These are phyloP conservation scores for Poeciliopsis presidionis DNA, from an alignment of 2,797 vertebrate genomes.

Conservation along the genomic window DNA sequence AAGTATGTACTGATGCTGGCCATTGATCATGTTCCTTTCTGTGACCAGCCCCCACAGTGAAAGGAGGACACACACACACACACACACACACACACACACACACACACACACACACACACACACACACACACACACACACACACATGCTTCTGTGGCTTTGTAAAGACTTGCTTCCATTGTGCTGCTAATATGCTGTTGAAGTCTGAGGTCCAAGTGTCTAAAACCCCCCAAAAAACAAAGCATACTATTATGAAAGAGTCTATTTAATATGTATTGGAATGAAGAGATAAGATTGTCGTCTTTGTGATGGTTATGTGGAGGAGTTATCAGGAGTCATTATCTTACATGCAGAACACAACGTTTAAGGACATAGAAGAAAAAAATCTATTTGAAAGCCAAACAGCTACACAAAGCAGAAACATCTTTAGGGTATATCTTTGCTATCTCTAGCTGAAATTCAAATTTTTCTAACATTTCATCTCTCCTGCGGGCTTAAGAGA, in stretches of 20 bases:
- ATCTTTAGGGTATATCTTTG: background rate
- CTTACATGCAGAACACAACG: background rate
- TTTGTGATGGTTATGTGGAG: background rate
- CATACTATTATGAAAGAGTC: background rate
- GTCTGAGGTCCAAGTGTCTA: background rate
- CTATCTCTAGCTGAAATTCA: background rate
- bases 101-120: too few relatives aligned
- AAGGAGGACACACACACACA: background rate
- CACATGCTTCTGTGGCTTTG: background rate
- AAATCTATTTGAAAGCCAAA: background rate
- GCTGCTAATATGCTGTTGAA: background rate
- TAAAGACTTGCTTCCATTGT: background rate
- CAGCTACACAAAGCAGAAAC: background rate
- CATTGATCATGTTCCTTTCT: conserved; percentile 4
- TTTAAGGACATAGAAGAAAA: background rate
- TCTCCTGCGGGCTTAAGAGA: too few relatives aligned
- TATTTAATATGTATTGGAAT: background rate
- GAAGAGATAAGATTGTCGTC: background rate
- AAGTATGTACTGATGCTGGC: conserved; percentile 13
- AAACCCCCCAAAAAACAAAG: background rate
- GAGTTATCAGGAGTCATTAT: background rate
- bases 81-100: too few relatives aligned
- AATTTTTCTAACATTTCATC: background rate
- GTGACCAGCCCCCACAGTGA: background rate
- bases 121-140: too few relatives aligned